A percentile compares a stretch with the other conserved stretches of the same genome.
Conservation (phyloP, 1,140 invertebrate genomes). For the Venturia canescens region DNA sequence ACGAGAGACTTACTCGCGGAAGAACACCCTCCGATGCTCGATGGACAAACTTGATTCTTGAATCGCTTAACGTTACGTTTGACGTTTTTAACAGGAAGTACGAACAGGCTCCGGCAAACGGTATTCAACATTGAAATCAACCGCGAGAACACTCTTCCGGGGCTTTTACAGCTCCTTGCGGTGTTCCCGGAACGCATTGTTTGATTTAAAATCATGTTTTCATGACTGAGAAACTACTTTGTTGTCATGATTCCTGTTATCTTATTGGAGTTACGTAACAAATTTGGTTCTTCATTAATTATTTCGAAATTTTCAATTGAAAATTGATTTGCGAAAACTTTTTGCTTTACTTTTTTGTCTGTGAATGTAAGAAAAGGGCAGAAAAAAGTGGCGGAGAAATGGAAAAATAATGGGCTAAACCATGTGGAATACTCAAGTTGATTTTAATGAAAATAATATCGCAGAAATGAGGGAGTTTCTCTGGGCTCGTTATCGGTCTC, state of each 20-base stretch:
- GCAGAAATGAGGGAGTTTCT: background rate
- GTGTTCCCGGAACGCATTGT: background rate
- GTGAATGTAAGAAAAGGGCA: background rate
- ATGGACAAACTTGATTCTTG: background rate
- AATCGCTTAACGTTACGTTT: background rate
- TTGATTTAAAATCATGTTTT: background rate
- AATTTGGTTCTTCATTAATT: no score
- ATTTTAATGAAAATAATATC: background rate
- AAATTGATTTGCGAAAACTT: background rate
- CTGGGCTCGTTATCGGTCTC: slow-evolving; percentile 26
- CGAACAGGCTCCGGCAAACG: background rate
- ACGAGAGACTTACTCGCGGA: background rate
- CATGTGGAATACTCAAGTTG: background rate
- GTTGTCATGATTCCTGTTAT: no score
- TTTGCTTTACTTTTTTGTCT: background rate
- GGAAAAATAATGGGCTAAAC: background rate
- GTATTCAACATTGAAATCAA: background rate
- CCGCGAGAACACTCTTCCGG: slow-evolving; percentile 21
- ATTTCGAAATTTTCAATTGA: no score
- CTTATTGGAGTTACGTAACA: no score
- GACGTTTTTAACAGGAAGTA: background rate
- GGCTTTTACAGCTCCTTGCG: background rate
- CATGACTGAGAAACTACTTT: no score
- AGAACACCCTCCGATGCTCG: background rate
- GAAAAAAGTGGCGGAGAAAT: background rate